These are phyloP conservation scores for Acanthosoma haemorrhoidale DNA, from an alignment of 2,888 invertebrate genomes.

Conservation along the genomic window DNA sequence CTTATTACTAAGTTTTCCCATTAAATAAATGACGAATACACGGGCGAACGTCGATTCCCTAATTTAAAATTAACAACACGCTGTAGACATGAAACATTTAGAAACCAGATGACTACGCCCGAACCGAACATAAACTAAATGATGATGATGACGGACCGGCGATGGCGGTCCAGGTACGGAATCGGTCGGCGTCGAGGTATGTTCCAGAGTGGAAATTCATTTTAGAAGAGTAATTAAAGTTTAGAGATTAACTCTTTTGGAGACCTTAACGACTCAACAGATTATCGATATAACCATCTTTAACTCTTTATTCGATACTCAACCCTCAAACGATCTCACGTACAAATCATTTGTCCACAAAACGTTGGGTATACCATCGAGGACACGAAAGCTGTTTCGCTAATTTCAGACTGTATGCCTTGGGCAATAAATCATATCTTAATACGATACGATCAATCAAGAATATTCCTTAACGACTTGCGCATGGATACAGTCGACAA, in stretches of 20 bases:
- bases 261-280: constrained; percentile 17
- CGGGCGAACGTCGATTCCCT: neutral
- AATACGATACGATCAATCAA: neutral
- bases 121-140: neutral
- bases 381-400: no score
- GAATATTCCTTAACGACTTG: no score
- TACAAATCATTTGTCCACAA: constrained; percentile 26
- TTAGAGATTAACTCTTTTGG: constrained; percentile 15
- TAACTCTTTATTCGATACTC: neutral
- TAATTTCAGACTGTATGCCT: neutral
- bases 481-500: no score
- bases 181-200: no score
- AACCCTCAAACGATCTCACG: constrained; percentile 19
- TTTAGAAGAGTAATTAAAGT: neutral
- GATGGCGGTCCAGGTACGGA: no score
- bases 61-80: constrained; percentile 1
- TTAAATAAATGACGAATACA: neutral
- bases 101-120: neutral
- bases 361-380: no score
- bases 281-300: constrained; percentile 20
- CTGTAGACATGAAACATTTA: neutral
- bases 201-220: neutral
- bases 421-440: neutral
- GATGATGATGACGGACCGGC: neutral
- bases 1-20: neutral